phyloP scores from a whole-genome alignment of 35 echinoderm and acorn worm species.

The Patiria miniata region DNA sequence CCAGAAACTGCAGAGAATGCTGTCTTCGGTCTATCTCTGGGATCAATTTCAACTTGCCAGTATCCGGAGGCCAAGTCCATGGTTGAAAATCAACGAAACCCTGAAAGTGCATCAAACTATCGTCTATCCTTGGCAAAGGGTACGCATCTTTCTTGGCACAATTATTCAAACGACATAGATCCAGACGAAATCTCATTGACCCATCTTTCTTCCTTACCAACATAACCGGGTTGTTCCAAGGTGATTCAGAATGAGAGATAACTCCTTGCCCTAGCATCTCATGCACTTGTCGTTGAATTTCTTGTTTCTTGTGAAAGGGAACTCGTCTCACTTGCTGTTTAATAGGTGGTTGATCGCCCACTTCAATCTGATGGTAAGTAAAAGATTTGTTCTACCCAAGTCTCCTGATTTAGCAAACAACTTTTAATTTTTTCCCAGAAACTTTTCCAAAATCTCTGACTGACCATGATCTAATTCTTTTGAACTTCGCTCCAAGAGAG shows the following conservation, averaged over 20 bases:
- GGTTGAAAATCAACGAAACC: too few relatives aligned
- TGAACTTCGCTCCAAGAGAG: too few relatives aligned
- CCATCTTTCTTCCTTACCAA: conserved; percentile 56
- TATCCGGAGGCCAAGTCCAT: conserved; percentile 31
- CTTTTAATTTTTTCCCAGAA: too few relatives aligned
- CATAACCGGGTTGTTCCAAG: conserved; percentile 38
- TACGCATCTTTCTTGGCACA: conserved; percentile 64
- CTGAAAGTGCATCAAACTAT: conserved; percentile 60
- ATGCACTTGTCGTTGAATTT: neutral
- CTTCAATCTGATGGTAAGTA: too few relatives aligned
- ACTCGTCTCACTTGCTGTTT: too few relatives aligned
- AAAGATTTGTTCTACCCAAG: too few relatives aligned
- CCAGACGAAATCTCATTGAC: conserved; percentile 55
- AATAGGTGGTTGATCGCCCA: too few relatives aligned
- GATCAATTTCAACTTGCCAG: conserved; percentile 55
- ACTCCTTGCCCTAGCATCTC: conserved; percentile 38
- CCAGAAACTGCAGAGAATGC: conserved; percentile 47
- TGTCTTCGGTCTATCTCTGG: conserved; percentile 19
- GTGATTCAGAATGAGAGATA: conserved; percentile 43
- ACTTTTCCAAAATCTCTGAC: too few relatives aligned
- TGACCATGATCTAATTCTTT: too few relatives aligned
- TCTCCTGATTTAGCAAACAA: too few relatives aligned
- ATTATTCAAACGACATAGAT: conserved; percentile 44
- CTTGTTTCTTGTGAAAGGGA: too few relatives aligned
- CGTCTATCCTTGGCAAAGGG: conserved; percentile 52